A percentile compares a stretch with the other conserved stretches of the same genome.
These are phyloP conservation scores for Andrena marginata DNA, from an alignment of 2,888 invertebrate genomes.

Conservation along the genomic window DNA sequence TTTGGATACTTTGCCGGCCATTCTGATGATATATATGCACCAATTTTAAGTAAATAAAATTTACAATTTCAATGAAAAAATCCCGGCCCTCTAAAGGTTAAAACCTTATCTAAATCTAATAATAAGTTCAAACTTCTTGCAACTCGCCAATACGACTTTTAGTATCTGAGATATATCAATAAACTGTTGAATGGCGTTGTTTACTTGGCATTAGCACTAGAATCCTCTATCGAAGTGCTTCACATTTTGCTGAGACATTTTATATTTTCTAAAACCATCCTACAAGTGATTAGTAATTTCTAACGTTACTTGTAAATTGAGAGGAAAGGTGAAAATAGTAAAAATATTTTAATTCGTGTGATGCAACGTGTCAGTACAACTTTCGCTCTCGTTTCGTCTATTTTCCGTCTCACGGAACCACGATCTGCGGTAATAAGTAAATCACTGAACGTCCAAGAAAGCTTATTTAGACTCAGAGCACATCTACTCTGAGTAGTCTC, in stretches of 20 bases:
- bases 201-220: not conserved
- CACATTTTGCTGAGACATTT: not conserved
- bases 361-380: not conserved
- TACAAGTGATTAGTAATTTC: not conserved
- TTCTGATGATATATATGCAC: too few relatives aligned
- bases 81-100: too few relatives aligned
- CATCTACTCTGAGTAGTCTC: not conserved
- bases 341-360: not conserved
- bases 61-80: too few relatives aligned
- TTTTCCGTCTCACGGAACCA: not conserved
- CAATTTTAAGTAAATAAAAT: too few relatives aligned
- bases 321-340: not conserved
- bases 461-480: not conserved
- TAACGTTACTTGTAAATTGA: not conserved
- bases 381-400: not conserved
- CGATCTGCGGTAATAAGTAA: not conserved
- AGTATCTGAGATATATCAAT: too few relatives aligned
- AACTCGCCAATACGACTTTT: too few relatives aligned
- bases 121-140: too few relatives aligned
- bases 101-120: too few relatives aligned
- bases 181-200: not conserved
- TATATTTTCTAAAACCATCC: constrained; percentile 1
- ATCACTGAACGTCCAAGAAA: constrained; percentile 1
- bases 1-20: too few relatives aligned
- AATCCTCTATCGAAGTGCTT: too few relatives aligned